Conservation (phyloP, 2,888 invertebrate genomes). For the Ochropacha duplaris region DNA sequence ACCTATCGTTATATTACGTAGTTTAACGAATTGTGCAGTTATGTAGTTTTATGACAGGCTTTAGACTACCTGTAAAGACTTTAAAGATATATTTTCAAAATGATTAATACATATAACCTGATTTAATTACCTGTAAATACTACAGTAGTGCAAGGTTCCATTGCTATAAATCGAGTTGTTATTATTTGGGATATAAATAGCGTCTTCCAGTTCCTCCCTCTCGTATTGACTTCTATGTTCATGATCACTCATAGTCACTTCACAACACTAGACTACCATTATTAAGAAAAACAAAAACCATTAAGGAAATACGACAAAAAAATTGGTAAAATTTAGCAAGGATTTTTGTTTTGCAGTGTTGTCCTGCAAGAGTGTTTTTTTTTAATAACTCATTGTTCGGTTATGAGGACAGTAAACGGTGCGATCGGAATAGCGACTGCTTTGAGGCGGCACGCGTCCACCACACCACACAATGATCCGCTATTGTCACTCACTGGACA, state of each 20-base stretch:
- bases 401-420: constrained; percentile 76
- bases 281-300: constrained; percentile 18
- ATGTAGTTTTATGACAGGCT: neutral
- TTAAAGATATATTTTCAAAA: no score
- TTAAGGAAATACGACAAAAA: constrained; percentile 2
- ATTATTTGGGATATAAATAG: constrained; percentile 66
- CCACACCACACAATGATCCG: constrained; percentile 56
- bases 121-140: constrained; percentile 73
- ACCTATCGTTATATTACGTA: no score
- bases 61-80: no score
- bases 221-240: constrained; percentile 64
- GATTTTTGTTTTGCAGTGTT: constrained; percentile 23
- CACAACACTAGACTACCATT: constrained; percentile 32
- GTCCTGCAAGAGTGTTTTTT: constrained; percentile 54
- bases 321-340: constrained; percentile 3
- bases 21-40: no score
- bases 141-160: constrained; percentile 83
- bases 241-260: constrained; percentile 67
- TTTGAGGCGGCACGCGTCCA: constrained; percentile 55
- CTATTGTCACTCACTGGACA: constrained; percentile 66
- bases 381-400: constrained; percentile 65
- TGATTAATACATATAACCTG: neutral
- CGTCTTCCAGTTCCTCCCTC: constrained; percentile 61
- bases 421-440: constrained; percentile 68
- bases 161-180: constrained; percentile 81